Percentiles rank a stretch among this genome's conserved stretches.
phyloP scores from a whole-genome alignment of 2,113 vertebrate genomes.

The Melanocharis versteri region DNA sequence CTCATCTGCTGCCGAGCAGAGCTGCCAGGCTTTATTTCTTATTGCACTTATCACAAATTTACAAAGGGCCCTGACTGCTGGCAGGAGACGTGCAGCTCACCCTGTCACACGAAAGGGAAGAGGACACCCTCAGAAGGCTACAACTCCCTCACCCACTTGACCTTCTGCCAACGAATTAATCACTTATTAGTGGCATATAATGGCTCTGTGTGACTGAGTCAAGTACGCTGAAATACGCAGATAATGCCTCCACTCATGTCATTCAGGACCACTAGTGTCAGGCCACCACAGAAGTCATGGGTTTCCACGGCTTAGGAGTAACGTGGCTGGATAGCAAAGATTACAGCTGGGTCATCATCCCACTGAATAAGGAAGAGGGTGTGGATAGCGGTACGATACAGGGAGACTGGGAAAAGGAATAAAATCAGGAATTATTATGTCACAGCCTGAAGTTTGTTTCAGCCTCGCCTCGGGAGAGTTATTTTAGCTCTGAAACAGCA shows the following conservation, averaged over 20 bases:
- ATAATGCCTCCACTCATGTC: neutral
- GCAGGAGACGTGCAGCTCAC: neutral
- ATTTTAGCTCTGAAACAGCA: neutral
- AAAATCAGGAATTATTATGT: neutral
- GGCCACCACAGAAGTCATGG: neutral
- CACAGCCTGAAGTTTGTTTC: neutral
- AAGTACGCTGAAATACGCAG: neutral
- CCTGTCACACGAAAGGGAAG: neutral
- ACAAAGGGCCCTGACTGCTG: neutral
- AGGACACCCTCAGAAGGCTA: neutral
- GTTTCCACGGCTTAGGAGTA: neutral
- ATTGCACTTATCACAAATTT: neutral
- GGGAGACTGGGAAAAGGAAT: neutral
- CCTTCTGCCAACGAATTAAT: neutral
- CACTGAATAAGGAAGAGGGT: neutral
- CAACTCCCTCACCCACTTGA: neutral
- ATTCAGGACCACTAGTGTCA: neutral
- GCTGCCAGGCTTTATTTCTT: neutral
- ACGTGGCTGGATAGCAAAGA: neutral
- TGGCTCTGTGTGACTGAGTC: neutral
- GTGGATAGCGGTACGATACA: rapidly evolving
- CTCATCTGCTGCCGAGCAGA: neutral
- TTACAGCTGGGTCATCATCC: neutral
- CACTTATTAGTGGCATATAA: neutral
- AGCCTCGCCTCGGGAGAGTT: neutral